Percentiles rank a stretch among this genome's conserved stretches.
Evolutionary conservation across 2,797 vertebrate species (phyloP).

Genomic region (Anisognathus igniventris): DNA sequence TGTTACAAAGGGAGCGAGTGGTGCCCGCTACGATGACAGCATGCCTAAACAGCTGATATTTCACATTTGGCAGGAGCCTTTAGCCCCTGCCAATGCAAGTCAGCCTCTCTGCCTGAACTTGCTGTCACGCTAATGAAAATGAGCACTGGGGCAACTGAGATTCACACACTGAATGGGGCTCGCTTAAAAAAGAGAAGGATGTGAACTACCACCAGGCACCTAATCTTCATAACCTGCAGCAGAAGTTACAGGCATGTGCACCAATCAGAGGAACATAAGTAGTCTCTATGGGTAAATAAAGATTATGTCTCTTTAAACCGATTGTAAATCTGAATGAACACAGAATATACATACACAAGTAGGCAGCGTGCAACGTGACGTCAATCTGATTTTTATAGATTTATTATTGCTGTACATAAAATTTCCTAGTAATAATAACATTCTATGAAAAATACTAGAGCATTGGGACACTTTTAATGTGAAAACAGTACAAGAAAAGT

Average conservation of each 20-base stretch:
- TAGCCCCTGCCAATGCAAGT: not conserved
- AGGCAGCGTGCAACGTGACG: conserved; percentile 10
- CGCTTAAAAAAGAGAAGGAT: not conserved
- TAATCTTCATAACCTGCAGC: conserved; percentile 17
- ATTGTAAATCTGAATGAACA: conserved; percentile 54
- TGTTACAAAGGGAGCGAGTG: not conserved
- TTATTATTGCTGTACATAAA: conserved; percentile 51
- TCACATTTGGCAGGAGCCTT: not conserved
- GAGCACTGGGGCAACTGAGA: not conserved
- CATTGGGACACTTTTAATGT: conserved; percentile 38
- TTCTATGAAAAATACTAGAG: conserved; percentile 55
- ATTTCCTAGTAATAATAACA: conserved; percentile 43
- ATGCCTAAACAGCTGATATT: not conserved
- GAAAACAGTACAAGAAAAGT: conserved; percentile 43
- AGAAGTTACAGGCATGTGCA: not conserved
- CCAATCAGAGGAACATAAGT: conserved; percentile 38
- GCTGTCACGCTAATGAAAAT: not conserved
- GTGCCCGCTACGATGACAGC: not conserved
- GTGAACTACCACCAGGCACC: not conserved
- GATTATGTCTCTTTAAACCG: conserved; percentile 53
- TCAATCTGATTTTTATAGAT: conserved; percentile 59
- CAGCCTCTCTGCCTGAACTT: not conserved
- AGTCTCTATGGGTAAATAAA: conserved; percentile 62
- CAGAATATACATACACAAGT: conserved; percentile 46
- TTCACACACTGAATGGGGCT: not conserved